Evolutionary conservation across 1,140 invertebrate genomes (phyloP), one percentile per base, ranked within the genome.

Genomic region (Aphidius ervi): DNA sequence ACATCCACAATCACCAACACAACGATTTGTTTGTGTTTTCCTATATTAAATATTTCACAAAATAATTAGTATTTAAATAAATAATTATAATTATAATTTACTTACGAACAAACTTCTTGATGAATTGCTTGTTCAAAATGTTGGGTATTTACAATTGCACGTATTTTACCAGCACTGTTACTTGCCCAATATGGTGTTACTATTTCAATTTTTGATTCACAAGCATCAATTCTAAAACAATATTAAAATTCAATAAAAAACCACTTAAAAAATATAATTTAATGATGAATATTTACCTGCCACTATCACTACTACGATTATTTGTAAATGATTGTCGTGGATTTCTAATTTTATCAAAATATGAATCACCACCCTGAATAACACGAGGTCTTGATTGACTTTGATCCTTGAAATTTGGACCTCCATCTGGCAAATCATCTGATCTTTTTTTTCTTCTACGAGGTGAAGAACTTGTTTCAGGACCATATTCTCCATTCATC

Each of bases 121-220:
- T 95, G 94, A 72, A 96, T 94, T 8, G 93, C 93, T 79, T 96
- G 94, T 71, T 95, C 93, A 67, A 96, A 94, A 75, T 95, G 93
- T 77, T 94, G 92, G 4, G 92, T 95, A 75, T 96, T 96, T 9
- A 96, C 93, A 59, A 96, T 92, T 2, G 93, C 93, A 31, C 93
- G 82, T 39, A 94, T 85, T 81, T 95, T 94, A 46, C 92, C 92
- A 3, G 91, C 91, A 7, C 91, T 94, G 75, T 95, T 96, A 5
- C 91, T 87, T 1, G 93, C 93, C 93, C 93, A 96, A 72, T 94
- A 96, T 0, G 94, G 94, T 1, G 93, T 95, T 6, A 94, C 88
- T 63, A 96, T 93, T 79, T 95, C 93, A n/a, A 92, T 86, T 73
- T 93, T 92, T 42, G 92, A 94, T 70, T 94, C 91, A 70, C 94